Evolutionary conservation across 2,888 invertebrate genomes (phyloP), one percentile per base, ranked within the genome.

Genomic region (Drosophila formosana): DNA sequence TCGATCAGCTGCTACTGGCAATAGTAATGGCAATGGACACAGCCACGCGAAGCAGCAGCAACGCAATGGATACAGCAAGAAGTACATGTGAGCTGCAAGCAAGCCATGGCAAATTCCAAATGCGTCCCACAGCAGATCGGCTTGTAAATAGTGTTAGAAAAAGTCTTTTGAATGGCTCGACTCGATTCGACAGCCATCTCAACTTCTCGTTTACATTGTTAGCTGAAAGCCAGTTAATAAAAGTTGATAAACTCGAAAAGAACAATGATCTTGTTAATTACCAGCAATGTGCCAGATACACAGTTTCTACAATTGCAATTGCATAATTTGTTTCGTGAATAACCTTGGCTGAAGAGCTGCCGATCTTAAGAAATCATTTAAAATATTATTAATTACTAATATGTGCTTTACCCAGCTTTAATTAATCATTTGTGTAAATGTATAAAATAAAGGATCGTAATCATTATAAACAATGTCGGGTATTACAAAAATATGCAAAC

Each of bases 1-100:
- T 32, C 7, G 8, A 8, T 0, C 7, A 3, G 32, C 32, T 3
- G 32, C 34, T 0, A 11, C 4, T 11, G 34, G 34, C 37, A 37
- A 37, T 37, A 37, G 13, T 3, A 62, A 62, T 23, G 64, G 51
- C 23, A 69, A 78, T 52, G 79, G 75, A 11, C 52, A 78, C 8
- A 46, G 43, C 13, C 75, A 78, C 23, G 28, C 32, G 9, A 75
- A 61, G 46, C 79, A 75, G 41, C 78, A 82, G 45, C 88, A 80
- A 32, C 70, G 78, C 28, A 82, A 82, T 62, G 87, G 82, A 1
- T 64, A 86, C 41, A 52, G 43, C 58, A 82, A 82, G 52, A 82
- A 88, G 41, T 64, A 80, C 37, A 83, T 80, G 68, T 82, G 86
- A 28, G 34, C 52, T 63, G 30, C 39, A 8, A 41, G n/a, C 52